These are phyloP conservation scores for Apteryx owenii DNA, from an alignment of 2,113 vertebrate genomes.

Conservation along the genomic window DNA sequence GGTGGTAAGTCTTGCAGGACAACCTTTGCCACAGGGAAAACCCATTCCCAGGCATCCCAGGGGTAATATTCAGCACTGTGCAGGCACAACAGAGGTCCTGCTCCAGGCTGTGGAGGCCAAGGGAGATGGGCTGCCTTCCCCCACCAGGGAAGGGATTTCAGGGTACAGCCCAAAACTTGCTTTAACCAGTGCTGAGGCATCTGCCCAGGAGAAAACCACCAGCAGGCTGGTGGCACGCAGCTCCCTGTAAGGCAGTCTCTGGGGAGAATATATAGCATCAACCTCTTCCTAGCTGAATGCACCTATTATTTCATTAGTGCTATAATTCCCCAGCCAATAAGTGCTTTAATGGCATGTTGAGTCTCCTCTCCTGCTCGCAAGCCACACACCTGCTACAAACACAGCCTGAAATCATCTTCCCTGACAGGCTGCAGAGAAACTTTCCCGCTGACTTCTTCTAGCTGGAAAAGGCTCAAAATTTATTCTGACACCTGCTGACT, in stretches of 20 bases:
- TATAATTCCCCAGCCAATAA: not conserved
- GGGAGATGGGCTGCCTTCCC: not conserved
- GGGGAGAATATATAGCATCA: not conserved
- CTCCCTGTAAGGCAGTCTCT: not conserved
- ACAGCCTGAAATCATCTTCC: not conserved
- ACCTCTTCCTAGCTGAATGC: not conserved
- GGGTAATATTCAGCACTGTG: fast-evolving
- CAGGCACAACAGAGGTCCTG: not conserved
- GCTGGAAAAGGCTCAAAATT: not conserved
- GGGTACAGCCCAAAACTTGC: not conserved
- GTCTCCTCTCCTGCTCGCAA: not conserved
- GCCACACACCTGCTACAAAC: not conserved
- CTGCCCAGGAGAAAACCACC: not conserved
- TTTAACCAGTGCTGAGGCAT: not conserved
- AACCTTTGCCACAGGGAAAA: not conserved
- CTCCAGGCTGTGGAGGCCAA: not conserved
- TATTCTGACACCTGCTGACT: not conserved
- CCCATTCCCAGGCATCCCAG: not conserved
- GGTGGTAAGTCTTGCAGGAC: not conserved
- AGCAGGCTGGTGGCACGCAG: not conserved
- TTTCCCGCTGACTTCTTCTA: not conserved
- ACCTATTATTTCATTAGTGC: not conserved
- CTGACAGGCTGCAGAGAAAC: not conserved
- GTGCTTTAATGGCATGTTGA: not conserved
- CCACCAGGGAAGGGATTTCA: fast-evolving